phyloP scores from a whole-genome alignment of 2,797 vertebrate genomes.

The Protosalanx chinensis region DNA sequence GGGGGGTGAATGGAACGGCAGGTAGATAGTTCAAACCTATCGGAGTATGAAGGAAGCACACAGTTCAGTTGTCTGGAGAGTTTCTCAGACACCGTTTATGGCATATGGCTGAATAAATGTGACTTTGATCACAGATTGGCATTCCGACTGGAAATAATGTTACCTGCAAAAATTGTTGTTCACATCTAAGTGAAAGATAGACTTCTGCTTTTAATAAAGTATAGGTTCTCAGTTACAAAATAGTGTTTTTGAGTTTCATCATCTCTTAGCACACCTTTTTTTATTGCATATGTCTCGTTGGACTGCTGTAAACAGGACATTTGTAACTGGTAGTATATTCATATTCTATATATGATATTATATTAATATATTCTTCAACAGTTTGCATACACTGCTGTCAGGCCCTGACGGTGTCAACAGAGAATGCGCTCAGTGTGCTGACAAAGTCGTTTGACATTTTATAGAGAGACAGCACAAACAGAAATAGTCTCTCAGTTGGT shows the following conservation, averaged over 20 bases:
- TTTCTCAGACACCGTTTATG: slow-evolving; percentile 3
- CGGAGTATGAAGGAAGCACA: slow-evolving; percentile 7
- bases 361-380: slow-evolving; percentile 29
- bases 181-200: background rate
- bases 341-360: slow-evolving; percentile 24
- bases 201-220: too few relatives aligned
- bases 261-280: background rate
- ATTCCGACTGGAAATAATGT: background rate
- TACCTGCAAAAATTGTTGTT: background rate
- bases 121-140: slow-evolving; percentile 22
- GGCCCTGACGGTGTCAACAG: slow-evolving; percentile 65
- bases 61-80: slow-evolving; percentile 22
- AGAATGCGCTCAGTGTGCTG: slow-evolving; percentile 59
- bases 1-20: background rate
- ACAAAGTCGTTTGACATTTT: slow-evolving; percentile 70
- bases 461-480: slow-evolving; percentile 53
- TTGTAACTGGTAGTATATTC: slow-evolving; percentile 59
- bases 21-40: slow-evolving; percentile 15
- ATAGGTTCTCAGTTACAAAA: background rate
- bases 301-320: slow-evolving; percentile 37
- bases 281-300: slow-evolving; percentile 25
- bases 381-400: slow-evolving; percentile 73
- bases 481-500: slow-evolving; percentile 51
- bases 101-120: background rate
- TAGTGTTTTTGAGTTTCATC: background rate